Base-by-base conservation (phyloP, 2,113 vertebrate genomes). In the Poeciliopsis prolifica region DNA sequence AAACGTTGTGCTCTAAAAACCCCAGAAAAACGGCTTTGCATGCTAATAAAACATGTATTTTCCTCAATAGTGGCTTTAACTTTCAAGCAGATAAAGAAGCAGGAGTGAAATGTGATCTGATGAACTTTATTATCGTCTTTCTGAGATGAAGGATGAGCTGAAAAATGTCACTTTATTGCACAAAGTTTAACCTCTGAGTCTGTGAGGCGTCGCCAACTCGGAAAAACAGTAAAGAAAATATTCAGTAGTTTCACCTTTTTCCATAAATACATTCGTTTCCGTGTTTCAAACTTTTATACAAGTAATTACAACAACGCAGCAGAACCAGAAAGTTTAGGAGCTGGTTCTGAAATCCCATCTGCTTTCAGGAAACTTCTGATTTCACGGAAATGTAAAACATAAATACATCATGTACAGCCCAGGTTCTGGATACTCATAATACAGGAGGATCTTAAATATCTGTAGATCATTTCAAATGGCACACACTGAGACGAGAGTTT, bases 141-240 rank as follows among this genome's bases (percentile, higher is more conserved):
- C 63, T 22, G 30, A 81, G 79, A 83, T 58, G 29, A 81, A 22
- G 10, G 51, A 24, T 58, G 51, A 58, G 51, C 51, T 24, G 51
- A n/a, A 58, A 58, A 58, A 24, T n/a, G 24, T 64, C 65, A 73
- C 74, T 44, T 67, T 93, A 92, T 92, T 93, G 93, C 87, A 93
- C 88, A 51, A 48, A 70, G 66, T 77, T 72, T 19, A 76, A 79
- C 87, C 81, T 74, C n/a, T 31, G 11, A 11, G 81, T 64, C 66
- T 30, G 14, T 71, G 74, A 68, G 72, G 74, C 70, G 29, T 77
- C 69, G 8, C 63, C 2, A 30, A 68, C 77, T 78, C 83, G 89
- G 87, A 89, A 93, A 93, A 92, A 94, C 88, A 91, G 78, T 61
- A 81, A 83, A 91, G 82, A 93, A 92, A 92, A 92, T 87, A 88